Conservation (phyloP, 2,888 invertebrate species). For the Netelia melanura region DNA sequence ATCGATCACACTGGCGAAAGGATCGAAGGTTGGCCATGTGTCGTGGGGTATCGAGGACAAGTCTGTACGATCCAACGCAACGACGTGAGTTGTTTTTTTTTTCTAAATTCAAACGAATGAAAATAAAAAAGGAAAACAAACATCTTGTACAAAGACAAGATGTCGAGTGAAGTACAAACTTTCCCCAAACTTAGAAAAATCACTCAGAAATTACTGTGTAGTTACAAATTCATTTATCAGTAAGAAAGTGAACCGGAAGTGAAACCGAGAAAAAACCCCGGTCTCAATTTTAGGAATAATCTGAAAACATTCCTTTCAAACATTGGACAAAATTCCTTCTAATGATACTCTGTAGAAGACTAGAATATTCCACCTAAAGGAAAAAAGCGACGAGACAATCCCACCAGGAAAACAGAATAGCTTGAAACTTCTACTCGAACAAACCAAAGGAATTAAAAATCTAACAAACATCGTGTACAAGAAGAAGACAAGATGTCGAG, state of each 20-base stretch:
- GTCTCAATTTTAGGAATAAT: too few relatives aligned
- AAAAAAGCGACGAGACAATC: too few relatives aligned
- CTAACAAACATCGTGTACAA: too few relatives aligned
- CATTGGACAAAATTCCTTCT: too few relatives aligned
- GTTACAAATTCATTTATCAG: not conserved
- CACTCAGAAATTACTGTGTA: not conserved
- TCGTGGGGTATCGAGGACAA: constrained; percentile 89
- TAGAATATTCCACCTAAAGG: not conserved
- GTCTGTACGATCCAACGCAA: constrained; percentile 86
- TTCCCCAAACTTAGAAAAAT: not conserved
- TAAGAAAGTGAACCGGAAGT: not conserved
- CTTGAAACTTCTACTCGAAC: too few relatives aligned
- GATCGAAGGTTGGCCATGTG: constrained; percentile 87
- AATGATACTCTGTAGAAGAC: too few relatives aligned
- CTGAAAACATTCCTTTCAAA: too few relatives aligned
- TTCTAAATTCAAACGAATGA: not conserved
- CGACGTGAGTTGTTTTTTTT: constrained; percentile 79
- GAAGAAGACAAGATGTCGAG: too few relatives aligned
- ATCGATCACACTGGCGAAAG: constrained; percentile 87
- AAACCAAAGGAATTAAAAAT: too few relatives aligned
- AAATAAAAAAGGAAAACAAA: not conserved
- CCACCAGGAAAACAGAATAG: too few relatives aligned
- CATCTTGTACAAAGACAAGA: too few relatives aligned
- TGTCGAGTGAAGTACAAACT: too few relatives aligned
- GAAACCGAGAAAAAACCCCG: not conserved